Evolutionary conservation across 2,113 vertebrate genomes (phyloP).

Genomic region (Notothenia coriiceps): DNA sequence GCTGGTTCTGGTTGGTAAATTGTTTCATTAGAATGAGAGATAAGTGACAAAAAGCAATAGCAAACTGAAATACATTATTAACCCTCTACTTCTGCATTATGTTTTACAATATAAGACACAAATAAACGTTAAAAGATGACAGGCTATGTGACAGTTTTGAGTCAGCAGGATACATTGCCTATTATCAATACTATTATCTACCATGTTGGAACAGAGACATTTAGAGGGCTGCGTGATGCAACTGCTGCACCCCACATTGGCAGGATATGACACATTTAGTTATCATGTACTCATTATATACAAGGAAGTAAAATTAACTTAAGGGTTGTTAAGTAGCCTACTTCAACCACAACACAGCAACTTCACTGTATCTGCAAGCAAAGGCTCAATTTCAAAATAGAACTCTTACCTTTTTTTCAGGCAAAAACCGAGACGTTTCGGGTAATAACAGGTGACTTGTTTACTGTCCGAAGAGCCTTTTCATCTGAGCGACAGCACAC

Average conservation of each 20-base stretch:
- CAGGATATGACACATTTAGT: not conserved
- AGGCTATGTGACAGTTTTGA: not conserved
- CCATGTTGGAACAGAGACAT: not conserved
- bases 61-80: not conserved
- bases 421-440: not conserved
- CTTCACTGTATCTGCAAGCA: not conserved
- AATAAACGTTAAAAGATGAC: not conserved
- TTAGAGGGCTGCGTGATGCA: conserved; percentile 18
- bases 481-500: conserved; percentile 37
- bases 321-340: not conserved
- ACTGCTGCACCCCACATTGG: conserved; percentile 43
- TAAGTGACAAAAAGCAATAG: not conserved
- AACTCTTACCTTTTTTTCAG: conserved; percentile 59
- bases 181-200: not conserved
- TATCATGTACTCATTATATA: not conserved
- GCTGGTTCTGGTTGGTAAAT: conserved; percentile 3
- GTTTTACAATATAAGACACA: not conserved
- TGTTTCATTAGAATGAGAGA: conserved; percentile 17
- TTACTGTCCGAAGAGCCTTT: conserved; percentile 14
- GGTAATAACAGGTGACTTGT: conserved; percentile 17
- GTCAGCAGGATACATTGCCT: not conserved
- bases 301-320: not conserved
- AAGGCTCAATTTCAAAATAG: not conserved
- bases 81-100: not conserved
- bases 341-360: not conserved